Conservation (phyloP, 2,888 invertebrate genomes). For the Idaea dimidiata region DNA sequence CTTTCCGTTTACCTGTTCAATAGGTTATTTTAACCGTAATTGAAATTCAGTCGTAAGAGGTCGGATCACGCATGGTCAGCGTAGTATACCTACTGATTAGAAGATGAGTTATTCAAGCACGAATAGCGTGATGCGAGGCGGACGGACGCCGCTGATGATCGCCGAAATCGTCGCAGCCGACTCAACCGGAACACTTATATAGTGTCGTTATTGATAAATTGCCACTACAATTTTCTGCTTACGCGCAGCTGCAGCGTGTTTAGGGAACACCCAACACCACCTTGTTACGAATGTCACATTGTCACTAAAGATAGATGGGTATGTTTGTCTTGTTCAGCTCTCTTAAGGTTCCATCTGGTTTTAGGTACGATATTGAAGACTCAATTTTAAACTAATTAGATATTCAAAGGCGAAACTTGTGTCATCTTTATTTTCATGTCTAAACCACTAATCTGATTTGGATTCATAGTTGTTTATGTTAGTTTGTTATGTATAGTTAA, state of each 20-base stretch:
- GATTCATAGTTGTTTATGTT: too few species aligned
- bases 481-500: too few species aligned
- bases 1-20: not conserved
- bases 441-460: too few species aligned
- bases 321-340: conserved; percentile 5
- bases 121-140: conserved; percentile 15
- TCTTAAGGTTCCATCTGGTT: not conserved
- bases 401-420: too few species aligned
- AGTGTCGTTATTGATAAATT: conserved; percentile 80
- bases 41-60: not conserved
- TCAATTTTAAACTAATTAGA: too few species aligned
- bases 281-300: conserved; percentile 51
- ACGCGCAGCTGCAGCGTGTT: conserved; percentile 43
- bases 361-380: not conserved
- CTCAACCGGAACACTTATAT: conserved; percentile 70
- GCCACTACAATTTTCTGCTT: conserved; percentile 63
- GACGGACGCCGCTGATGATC: conserved; percentile 43
- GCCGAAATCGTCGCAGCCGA: conserved; percentile 60
- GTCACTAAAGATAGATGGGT: conserved; percentile 32
- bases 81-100: not conserved
- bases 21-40: not conserved
- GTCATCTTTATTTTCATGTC: too few species aligned
- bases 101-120: conserved; percentile 6
- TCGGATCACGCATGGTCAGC: not conserved
- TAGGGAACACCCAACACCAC: conserved; percentile 29